Evolutionary conservation across 2,888 invertebrate species (phyloP).

Genomic region (Euproctis similis): DNA sequence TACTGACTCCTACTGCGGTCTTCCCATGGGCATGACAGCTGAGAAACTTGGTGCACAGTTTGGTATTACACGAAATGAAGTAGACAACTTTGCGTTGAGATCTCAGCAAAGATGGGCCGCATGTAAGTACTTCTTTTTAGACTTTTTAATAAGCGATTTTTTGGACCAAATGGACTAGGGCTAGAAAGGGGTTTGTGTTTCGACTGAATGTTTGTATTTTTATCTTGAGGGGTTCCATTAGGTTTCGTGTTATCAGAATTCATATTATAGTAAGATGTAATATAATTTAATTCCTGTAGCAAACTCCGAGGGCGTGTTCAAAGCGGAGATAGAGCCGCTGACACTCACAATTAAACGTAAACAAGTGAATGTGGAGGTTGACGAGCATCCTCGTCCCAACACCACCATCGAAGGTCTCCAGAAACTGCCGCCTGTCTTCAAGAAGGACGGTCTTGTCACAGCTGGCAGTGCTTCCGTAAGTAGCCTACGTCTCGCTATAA

Average conservation of each 20-base stretch:
- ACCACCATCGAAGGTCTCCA: conserved; percentile 89
- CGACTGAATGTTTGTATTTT: too few species aligned
- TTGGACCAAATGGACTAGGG: too few species aligned
- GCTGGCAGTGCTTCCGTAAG: conserved; percentile 95
- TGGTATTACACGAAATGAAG: conserved; percentile 85
- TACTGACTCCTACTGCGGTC: conserved; percentile 90
- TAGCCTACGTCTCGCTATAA: too few species aligned
- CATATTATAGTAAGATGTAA: background rate
- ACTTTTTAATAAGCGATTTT: too few species aligned
- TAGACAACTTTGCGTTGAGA: conserved; percentile 88
- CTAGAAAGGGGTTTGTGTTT: too few species aligned
- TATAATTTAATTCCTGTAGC: conserved; percentile 69
- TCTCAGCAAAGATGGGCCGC: conserved; percentile 93
- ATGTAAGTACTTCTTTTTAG: too few species aligned
- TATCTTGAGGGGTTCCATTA: too few species aligned
- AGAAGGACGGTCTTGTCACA: conserved; percentile 95
- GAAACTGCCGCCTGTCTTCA: conserved; percentile 92
- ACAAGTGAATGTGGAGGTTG: conserved; percentile 84
- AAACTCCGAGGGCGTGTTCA: conserved; percentile 91
- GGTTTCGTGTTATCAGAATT: too few species aligned
- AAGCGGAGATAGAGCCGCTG: conserved; percentile 91
- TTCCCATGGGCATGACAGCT: conserved; percentile 97
- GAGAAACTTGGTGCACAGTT: conserved; percentile 91
- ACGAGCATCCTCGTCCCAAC: conserved; percentile 95
- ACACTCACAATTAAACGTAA: conserved; percentile 89